Evolutionary conservation across 2,797 vertebrate genomes (phyloP), one percentile per base, ranked within the genome.

Genomic region (Pygocentrus nattereri): DNA sequence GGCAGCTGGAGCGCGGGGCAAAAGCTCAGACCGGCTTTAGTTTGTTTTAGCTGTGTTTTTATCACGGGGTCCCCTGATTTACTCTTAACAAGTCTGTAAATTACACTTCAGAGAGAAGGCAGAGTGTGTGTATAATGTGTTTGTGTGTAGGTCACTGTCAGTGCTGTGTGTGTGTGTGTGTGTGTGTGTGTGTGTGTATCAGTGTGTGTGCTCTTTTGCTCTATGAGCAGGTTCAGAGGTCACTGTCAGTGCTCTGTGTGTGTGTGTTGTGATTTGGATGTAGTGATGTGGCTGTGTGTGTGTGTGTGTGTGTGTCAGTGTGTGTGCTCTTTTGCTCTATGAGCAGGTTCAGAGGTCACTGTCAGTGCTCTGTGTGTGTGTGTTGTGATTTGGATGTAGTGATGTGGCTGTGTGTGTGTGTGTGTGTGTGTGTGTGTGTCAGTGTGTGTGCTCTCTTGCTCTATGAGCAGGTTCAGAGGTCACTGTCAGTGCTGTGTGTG

Each of bases 351-450:
- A 83, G 73, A 84, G 91, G 89, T 91, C 89, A 89, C 77, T 74
- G 84, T 78, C 18, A 23, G 3, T 27, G 23, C 5, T n/a, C n/a
- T n/a, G n/a, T n/a, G n/a, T n/a, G n/a, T n/a, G n/a, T n/a, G n/a
- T n/a, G n/a, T n/a, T n/a, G n/a, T n/a, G n/a, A n/a, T n/a, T n/a
- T n/a, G n/a, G n/a, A n/a, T n/a, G n/a, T n/a, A n/a, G n/a, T n/a
- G n/a, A n/a, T n/a, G n/a, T n/a, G n/a, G n/a, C n/a, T n/a, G n/a
- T 23, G 50, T 87, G 67, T 81, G 75, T 71, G 79, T 85, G 71
- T 76, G n/a, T n/a, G 62, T 75, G 31, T 83, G 82, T 81, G 82
- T 80, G 89, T 90, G 93, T 93, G 92, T 94, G 93, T 92, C 90
- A 91, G n/a, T 76, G 49, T 90, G 92, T 23, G n/a, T n/a, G n/a